These are phyloP conservation scores for Eucidaris tribuloides DNA, from an alignment of 35 echinoderm and acorn worm species.

Conservation along the genomic window DNA sequence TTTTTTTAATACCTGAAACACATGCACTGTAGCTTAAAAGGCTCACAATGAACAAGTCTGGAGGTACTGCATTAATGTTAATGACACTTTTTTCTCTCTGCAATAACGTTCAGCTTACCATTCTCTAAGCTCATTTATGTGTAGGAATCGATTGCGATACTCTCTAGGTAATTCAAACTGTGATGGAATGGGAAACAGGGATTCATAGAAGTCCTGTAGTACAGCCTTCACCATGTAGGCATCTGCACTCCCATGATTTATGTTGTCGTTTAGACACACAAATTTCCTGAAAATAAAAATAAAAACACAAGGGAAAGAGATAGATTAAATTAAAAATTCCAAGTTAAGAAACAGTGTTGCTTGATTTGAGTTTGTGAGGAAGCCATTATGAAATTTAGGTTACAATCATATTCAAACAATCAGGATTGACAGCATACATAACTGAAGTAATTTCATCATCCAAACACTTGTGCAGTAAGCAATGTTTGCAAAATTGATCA, in stretches of 20 bases:
- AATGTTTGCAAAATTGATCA: no score
- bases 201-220: constrained; percentile 93
- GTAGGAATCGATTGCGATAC: constrained; percentile 90
- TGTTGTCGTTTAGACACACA: constrained; percentile 98
- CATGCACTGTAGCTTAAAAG: no score
- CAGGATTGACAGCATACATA: no score
- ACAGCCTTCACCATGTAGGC: constrained; percentile 94
- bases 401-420: no score
- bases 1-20: neutral
- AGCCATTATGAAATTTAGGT: no score
- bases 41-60: neutral
- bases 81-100: no score
- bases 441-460: no score
- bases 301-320: no score
- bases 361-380: no score
- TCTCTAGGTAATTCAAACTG: constrained; percentile 97
- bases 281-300: constrained; percentile 79
- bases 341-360: no score
- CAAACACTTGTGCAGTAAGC: no score
- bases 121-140: constrained; percentile 88
- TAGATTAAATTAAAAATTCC: neutral
- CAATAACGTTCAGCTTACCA: constrained; percentile 47
- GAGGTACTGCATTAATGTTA: neutral
- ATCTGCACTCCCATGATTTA: constrained; percentile 69
- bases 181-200: constrained; percentile 74